Evolutionary conservation across 2,888 invertebrate genomes (phyloP), one percentile per base, ranked within the genome.

Genomic region (Thysanoteuthis rhombus): DNA sequence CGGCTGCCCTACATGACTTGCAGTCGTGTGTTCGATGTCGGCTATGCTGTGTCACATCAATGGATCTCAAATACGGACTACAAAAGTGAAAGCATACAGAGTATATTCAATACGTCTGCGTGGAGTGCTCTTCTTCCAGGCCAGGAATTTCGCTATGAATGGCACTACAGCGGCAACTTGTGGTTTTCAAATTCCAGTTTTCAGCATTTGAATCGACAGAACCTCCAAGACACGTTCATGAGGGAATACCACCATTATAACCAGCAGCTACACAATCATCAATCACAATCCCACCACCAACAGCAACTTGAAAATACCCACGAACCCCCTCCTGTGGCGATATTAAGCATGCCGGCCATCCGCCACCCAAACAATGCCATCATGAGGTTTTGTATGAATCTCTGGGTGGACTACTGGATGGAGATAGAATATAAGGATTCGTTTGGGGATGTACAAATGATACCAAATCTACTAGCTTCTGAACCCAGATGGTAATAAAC

Each of bases 161-260:
- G 92, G 92, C 28, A 92, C 19, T 92, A 92, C 40, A 92, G 28
- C 28, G 92, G 92, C 22, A 92, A 92, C n/a, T 39, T 92, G 40
- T 92, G 92, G 92, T 92, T 92, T 92, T 92, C 92, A 40, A 92
- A 92, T 92, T 92, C 92, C 40, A 92, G 92, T 40, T 92, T 92
- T 40, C 92, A 92, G 32, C 92, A 92, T 45, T 40, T 92, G 92
- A 92, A 92, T 39, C 92, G 92, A 92, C 92, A 92, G 39, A 92
- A 92, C 40, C 92, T 92, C 19, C 92, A 92, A 32, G 92, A 92
- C 92, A 92, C 92, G 16, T 92, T 92, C 36, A 92, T 92, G 92
- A 40, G 92, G 92, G 92, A 92, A 92, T 92, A 92, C 42, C 92
- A 92, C 42, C 92, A 92, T 45, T 92, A 45, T 40, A 92, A 92